Conservation (phyloP, 2,888 invertebrate species). For the Trachelus iudaicus region DNA sequence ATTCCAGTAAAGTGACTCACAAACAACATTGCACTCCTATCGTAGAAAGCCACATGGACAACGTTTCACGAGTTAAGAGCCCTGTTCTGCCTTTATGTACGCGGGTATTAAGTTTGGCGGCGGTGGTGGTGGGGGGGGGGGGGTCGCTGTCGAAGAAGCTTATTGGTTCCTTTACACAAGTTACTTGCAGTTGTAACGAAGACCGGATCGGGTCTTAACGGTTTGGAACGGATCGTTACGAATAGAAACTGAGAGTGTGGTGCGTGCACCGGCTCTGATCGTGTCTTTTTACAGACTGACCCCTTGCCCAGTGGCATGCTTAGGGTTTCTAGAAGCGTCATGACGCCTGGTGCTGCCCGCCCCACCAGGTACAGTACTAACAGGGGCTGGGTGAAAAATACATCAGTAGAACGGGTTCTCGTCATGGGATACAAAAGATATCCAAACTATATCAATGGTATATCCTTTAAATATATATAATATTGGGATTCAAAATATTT, state of each 20-base stretch:
- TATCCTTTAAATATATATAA: neutral
- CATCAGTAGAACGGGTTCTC: neutral
- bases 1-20: constrained; percentile 4
- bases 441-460: neutral
- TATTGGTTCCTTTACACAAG: neutral
- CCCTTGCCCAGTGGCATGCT: constrained; percentile 12
- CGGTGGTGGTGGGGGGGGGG: no score
- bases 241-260: neutral
- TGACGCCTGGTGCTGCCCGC: constrained; percentile 8
- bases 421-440: neutral
- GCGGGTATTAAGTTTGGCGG: neutral
- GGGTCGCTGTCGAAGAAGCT: neutral
- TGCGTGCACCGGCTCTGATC: constrained; percentile 5
- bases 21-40: constrained; percentile 10
- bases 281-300: constrained; percentile 20
- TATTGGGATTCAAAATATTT: neutral
- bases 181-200: neutral
- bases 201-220: neutral
- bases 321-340: constrained; percentile 18
- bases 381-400: neutral
- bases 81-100: neutral
- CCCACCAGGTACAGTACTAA: neutral
- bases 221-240: neutral
- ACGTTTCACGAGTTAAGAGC: neutral
- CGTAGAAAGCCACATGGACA: neutral